phyloP scores from a whole-genome alignment of 2,797 vertebrate genomes.

The Acridotheres tristis region DNA sequence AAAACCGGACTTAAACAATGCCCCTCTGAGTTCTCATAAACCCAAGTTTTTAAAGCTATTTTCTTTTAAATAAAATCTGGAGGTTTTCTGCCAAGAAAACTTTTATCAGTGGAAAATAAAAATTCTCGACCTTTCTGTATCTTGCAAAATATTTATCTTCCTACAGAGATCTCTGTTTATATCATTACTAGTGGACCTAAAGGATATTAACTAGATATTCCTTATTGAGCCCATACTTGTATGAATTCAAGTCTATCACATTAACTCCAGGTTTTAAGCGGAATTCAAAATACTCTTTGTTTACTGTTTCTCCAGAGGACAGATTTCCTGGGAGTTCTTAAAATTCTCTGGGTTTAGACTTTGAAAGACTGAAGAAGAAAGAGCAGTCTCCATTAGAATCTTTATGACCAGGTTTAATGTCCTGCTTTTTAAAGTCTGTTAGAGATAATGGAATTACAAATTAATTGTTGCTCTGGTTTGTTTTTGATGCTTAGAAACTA shows the following conservation, averaged over 20 bases:
- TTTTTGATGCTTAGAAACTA: slow-evolving; percentile 19
- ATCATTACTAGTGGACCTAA: slow-evolving; percentile 13
- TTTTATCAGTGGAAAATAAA: slow-evolving; percentile 71
- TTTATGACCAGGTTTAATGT: neutral
- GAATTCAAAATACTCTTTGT: slow-evolving; percentile 32
- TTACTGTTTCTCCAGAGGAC: slow-evolving; percentile 15
- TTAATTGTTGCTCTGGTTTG: slow-evolving; percentile 4
- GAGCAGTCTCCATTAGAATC: neutral
- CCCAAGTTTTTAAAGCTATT: slow-evolving; percentile 35
- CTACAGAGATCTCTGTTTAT: slow-evolving; percentile 46
- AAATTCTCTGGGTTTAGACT: slow-evolving; percentile 5
- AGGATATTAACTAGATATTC: slow-evolving; percentile 28
- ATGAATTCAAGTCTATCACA: neutral
- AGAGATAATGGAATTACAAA: slow-evolving; percentile 17
- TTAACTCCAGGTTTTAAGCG: slow-evolving; percentile 3
- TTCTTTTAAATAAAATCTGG: slow-evolving; percentile 64
- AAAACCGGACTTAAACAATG: slow-evolving; percentile 65
- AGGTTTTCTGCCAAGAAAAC: slow-evolving; percentile 37
- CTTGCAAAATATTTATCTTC: slow-evolving; percentile 60
- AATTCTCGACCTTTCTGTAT: slow-evolving; percentile 60
- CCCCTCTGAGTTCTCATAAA: slow-evolving; percentile 72
- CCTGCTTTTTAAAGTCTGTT: neutral
- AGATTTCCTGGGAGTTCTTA: slow-evolving; percentile 51
- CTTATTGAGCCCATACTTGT: slow-evolving; percentile 10
- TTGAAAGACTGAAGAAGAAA: slow-evolving; percentile 37